phyloP scores from a whole-genome alignment of 2,113 vertebrate species.

The Apteryx mantelli region DNA sequence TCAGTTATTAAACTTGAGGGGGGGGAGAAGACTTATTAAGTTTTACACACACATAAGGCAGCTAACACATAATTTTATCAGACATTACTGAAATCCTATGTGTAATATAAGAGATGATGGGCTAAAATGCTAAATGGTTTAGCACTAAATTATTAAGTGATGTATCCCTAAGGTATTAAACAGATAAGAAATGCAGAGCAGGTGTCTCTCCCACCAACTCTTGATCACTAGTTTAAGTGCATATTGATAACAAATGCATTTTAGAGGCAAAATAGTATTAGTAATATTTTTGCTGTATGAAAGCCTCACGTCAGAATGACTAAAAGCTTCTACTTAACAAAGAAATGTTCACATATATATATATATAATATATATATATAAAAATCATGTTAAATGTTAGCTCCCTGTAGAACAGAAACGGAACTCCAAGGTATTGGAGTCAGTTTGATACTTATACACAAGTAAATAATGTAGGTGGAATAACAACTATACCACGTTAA shows the following conservation, averaged over 20 bases:
- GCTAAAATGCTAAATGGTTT: constrained; percentile 87
- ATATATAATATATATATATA: constrained; percentile 20
- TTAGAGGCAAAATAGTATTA: constrained; percentile 80
- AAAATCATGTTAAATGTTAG: constrained; percentile 66
- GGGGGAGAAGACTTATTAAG: constrained; percentile 85
- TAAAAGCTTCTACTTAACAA: constrained; percentile 80
- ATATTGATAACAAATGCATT: constrained; percentile 82
- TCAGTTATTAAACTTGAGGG: constrained; percentile 86
- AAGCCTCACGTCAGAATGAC: constrained; percentile 77
- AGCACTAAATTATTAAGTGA: constrained; percentile 88
- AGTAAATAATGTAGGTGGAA: constrained; percentile 41
- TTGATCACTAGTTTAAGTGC: constrained; percentile 81
- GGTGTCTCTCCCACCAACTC: constrained; percentile 80
- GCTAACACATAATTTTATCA: constrained; percentile 87
- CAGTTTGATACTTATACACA: neutral
- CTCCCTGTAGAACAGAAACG: constrained; percentile 62
- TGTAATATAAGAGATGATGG: constrained; percentile 86
- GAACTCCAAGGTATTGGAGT: constrained; percentile 12
- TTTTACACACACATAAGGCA: constrained; percentile 85
- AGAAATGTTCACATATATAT: constrained; percentile 67
- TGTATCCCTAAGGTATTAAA: constrained; percentile 83
- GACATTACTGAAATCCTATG: constrained; percentile 85
- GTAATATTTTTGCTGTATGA: constrained; percentile 81
- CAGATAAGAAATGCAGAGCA: constrained; percentile 83
- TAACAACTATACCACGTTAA: neutral